These are phyloP conservation scores for Takifugu flavidus DNA, from an alignment of 2,113 vertebrate species.

Conservation along the genomic window DNA sequence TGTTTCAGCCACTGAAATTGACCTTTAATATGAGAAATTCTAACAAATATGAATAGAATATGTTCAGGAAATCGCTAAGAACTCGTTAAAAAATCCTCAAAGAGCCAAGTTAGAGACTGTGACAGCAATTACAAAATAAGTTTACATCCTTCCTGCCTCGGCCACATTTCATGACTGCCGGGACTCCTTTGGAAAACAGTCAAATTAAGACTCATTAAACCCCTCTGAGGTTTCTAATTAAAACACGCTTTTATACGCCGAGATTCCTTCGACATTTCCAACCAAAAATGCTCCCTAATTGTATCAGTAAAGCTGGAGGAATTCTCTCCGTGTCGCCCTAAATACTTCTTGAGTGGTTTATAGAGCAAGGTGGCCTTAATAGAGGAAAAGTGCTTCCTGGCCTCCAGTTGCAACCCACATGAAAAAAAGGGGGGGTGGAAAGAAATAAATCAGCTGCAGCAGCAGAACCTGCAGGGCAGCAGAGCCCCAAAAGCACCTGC, in stretches of 20 bases:
- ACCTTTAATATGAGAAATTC: no score
- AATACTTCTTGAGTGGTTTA: constrained; percentile 29
- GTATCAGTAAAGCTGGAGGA: constrained; percentile 54
- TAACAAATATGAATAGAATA: constrained; percentile 1
- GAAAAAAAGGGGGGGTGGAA: not conserved
- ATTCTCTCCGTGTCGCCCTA: constrained; percentile 21
- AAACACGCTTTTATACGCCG: constrained; percentile 50
- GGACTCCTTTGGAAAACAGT: constrained; percentile 61
- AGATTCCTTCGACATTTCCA: constrained; percentile 61
- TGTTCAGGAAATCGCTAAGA: constrained; percentile 47
- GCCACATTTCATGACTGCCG: constrained; percentile 57
- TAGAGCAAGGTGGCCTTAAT: constrained; percentile 25
- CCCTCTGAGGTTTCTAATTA: constrained; percentile 67
- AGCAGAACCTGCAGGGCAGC: not conserved
- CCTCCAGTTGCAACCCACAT: constrained; percentile 5
- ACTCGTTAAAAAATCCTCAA: constrained; percentile 46
- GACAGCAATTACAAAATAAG: constrained; percentile 69
- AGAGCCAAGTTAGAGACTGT: constrained; percentile 56
- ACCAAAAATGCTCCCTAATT: constrained; percentile 51
- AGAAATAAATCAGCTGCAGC: not conserved
- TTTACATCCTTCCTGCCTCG: constrained; percentile 67
- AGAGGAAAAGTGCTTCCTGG: constrained; percentile 37
- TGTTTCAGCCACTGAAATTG: no score
- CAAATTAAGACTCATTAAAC: constrained; percentile 68
- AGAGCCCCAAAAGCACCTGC: not conserved